Conservation (phyloP, 2,797 vertebrate species). For the Sebastes itinus region DNA sequence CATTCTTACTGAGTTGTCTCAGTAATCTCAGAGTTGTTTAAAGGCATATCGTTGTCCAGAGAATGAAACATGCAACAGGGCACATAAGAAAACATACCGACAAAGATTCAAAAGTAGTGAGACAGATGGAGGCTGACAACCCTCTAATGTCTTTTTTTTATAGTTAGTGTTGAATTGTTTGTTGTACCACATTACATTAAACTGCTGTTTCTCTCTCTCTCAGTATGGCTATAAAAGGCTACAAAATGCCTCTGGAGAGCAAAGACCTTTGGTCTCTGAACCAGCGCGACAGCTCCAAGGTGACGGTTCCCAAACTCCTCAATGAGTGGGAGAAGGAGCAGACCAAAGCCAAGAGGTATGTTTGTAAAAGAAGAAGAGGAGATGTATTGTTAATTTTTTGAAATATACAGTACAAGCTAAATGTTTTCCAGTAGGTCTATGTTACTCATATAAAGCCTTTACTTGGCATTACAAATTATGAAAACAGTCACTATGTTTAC, state of each 20-base stretch:
- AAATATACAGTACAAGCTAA: neutral
- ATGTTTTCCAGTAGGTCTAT: neutral
- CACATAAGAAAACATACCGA: neutral
- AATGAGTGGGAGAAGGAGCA: slow-evolving; percentile 89
- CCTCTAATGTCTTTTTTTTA: neutral
- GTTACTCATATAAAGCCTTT: neutral
- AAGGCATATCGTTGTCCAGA: neutral
- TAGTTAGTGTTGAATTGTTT: neutral
- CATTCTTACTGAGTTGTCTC: neutral
- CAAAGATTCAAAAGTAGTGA: neutral
- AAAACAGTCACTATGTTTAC: neutral
- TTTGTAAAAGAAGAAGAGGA: neutral
- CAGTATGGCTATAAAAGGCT: slow-evolving; percentile 92
- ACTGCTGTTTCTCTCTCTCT: slow-evolving; percentile 30
- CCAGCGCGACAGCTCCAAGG: slow-evolving; percentile 83
- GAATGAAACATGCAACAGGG: neutral
- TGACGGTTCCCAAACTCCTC: slow-evolving; percentile 84
- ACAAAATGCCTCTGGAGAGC: slow-evolving; percentile 89
- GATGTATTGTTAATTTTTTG: neutral
- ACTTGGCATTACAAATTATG: neutral
- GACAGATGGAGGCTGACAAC: neutral
- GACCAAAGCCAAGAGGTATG: slow-evolving; percentile 77
- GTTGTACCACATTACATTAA: neutral
- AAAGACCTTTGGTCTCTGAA: slow-evolving; percentile 94
- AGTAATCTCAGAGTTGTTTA: neutral